These are phyloP conservation scores for Nymphalis urticae DNA, from an alignment of 2,888 invertebrate species.

Conservation along the genomic window DNA sequence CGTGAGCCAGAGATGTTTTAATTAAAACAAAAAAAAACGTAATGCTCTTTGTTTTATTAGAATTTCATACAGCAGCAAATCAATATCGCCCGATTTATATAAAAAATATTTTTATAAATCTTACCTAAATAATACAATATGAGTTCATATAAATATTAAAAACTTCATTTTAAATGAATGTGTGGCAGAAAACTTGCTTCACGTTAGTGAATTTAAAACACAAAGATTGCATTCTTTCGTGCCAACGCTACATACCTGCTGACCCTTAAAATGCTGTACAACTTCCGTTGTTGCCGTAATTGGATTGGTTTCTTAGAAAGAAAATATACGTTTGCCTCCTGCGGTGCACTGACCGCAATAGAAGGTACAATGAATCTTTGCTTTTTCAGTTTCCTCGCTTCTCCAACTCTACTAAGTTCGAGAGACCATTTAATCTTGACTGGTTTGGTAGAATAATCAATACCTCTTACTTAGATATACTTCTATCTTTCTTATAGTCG, in stretches of 20 bases:
- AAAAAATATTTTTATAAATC: no score
- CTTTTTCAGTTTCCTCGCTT: slow-evolving; percentile 21
- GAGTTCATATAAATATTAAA: no score
- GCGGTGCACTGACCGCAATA: slow-evolving; percentile 30
- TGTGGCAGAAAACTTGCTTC: no score
- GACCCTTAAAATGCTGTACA: slow-evolving; percentile 33
- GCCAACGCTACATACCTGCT: slow-evolving; percentile 3
- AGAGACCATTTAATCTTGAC: slow-evolving; percentile 20
- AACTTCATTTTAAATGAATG: no score
- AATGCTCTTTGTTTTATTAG: no score
- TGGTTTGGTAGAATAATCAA: slow-evolving; percentile 5
- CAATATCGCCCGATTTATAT: no score
- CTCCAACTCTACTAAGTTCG: slow-evolving; percentile 21
- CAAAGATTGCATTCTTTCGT: not conserved
- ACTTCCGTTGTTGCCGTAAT: slow-evolving; percentile 39
- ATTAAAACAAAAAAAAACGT: no score
- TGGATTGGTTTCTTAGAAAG: slow-evolving; percentile 38
- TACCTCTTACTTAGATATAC: slow-evolving; percentile 12
- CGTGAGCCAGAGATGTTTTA: no score
- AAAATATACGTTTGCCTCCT: slow-evolving; percentile 32
- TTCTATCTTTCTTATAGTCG: slow-evolving; percentile 10
- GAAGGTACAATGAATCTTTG: slow-evolving; percentile 32
- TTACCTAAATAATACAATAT: no score
- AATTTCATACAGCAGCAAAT: no score
- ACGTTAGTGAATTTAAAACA: no score